Conservation (phyloP, 2,113 vertebrate species). For the Echinops telfairi region DNA sequence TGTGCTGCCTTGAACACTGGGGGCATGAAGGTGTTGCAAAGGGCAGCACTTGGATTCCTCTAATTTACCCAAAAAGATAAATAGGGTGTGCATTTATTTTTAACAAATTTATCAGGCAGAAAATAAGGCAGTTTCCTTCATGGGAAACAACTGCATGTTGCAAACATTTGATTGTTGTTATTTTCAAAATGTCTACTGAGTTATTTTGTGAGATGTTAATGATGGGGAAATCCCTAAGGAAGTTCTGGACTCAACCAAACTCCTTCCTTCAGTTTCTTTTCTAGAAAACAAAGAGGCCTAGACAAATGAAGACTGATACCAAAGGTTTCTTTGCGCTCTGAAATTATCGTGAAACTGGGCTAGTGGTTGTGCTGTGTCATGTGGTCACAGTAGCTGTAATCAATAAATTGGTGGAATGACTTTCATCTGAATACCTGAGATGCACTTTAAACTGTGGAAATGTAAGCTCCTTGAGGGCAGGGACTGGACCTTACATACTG, state of each 20-base stretch:
- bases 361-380: not conserved
- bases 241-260: not conserved
- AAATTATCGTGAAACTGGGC: not conserved
- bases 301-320: not conserved
- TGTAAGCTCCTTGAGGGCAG: not conserved
- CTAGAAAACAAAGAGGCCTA: not conserved
- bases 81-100: not conserved
- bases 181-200: conserved; percentile 1
- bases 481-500: not conserved
- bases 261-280: not conserved
- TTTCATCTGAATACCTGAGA: conserved; percentile 44
- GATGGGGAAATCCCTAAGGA: not conserved
- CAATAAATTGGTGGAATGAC: not conserved
- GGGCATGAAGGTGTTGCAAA: not conserved
- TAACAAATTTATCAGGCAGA: not conserved
- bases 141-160: not conserved
- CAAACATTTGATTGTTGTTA: not conserved
- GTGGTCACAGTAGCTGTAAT: not conserved
- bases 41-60: not conserved
- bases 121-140: not conserved
- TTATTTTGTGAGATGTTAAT: conserved; percentile 16
- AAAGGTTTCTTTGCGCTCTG: conserved; percentile 28
- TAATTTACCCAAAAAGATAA: not conserved
- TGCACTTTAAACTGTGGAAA: conserved; percentile 66
- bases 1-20: not conserved